Conservation (phyloP, 2,888 invertebrate species). For the Ryuthela nishihirai region DNA sequence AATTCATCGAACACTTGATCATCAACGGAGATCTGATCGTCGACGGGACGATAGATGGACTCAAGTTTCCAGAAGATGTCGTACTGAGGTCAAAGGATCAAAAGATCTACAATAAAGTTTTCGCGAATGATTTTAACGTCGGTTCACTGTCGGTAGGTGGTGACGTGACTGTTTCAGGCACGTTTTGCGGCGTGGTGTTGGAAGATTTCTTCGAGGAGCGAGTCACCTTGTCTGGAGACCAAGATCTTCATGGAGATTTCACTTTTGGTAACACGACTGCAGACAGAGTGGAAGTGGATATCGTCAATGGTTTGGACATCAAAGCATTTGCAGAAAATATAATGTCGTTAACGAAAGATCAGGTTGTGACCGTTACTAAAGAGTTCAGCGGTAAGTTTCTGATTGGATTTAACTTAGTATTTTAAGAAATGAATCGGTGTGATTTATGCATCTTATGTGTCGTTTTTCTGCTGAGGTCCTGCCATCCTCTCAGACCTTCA, state of each 20-base stretch:
- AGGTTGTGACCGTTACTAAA: slow-evolving; percentile 14
- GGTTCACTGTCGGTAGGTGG: slow-evolving; percentile 18
- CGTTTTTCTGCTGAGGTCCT: too few species aligned
- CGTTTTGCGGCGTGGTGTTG: slow-evolving; percentile 13
- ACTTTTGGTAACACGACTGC: slow-evolving; percentile 11
- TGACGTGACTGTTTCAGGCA: slow-evolving; percentile 5
- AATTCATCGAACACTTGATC: slow-evolving; percentile 21
- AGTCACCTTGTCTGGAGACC: slow-evolving; percentile 13
- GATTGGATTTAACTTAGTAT: too few species aligned
- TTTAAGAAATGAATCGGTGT: too few species aligned
- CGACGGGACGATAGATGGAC: slow-evolving; percentile 11
- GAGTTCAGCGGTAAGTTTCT: slow-evolving; percentile 11
- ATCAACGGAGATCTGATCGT: slow-evolving; percentile 15
- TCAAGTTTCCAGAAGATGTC: slow-evolving; percentile 21
- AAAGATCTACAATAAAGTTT: slow-evolving; percentile 23
- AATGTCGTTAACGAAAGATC: slow-evolving; percentile 31
- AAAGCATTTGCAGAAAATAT: slow-evolving; percentile 28
- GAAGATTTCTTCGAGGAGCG: slow-evolving; percentile 8
- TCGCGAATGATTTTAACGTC: slow-evolving; percentile 6
- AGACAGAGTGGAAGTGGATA: slow-evolving; percentile 7
- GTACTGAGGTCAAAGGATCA: slow-evolving; percentile 15
- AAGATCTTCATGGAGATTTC: slow-evolving; percentile 18
- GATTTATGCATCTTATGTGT: too few species aligned
- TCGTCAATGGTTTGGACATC: slow-evolving; percentile 26
- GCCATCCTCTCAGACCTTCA: too few species aligned